Evolutionary conservation across 2,113 vertebrate species (phyloP).

Genomic region (Coptodon rendalli): DNA sequence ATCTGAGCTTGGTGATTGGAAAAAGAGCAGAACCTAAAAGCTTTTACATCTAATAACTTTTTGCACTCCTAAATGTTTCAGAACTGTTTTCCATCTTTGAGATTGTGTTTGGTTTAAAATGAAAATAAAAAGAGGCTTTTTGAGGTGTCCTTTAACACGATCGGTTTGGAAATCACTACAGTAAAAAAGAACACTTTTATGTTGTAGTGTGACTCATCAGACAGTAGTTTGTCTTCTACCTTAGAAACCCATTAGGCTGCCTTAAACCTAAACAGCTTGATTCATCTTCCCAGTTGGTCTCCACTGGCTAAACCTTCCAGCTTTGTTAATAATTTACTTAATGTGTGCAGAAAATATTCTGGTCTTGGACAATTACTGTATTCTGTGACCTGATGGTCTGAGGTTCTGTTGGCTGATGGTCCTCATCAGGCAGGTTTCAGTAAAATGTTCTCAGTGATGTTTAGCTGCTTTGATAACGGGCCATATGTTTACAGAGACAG

Average conservation of each 20-base stretch:
- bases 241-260: neutral
- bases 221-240: neutral
- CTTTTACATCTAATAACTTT: neutral
- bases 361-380: neutral
- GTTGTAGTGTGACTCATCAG: neutral
- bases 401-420: neutral
- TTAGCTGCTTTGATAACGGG: neutral
- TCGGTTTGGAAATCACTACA: neutral
- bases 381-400: neutral
- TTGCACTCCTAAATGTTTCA: neutral
- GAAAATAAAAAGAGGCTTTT: neutral
- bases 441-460: constrained; percentile 4
- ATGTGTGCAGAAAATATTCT: neutral
- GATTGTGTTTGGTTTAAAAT: neutral
- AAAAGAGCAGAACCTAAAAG: neutral
- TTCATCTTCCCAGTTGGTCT: neutral
- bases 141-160: neutral
- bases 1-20: neutral
- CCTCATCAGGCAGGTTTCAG: neutral
- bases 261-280: neutral
- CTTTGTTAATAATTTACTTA: neutral
- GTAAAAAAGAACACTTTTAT: neutral
- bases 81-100: neutral
- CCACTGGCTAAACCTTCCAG: neutral
- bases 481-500: neutral